These are phyloP conservation scores for Stenopsyche tienmushanensis DNA, from an alignment of 1,140 invertebrate species.

Conservation along the genomic window DNA sequence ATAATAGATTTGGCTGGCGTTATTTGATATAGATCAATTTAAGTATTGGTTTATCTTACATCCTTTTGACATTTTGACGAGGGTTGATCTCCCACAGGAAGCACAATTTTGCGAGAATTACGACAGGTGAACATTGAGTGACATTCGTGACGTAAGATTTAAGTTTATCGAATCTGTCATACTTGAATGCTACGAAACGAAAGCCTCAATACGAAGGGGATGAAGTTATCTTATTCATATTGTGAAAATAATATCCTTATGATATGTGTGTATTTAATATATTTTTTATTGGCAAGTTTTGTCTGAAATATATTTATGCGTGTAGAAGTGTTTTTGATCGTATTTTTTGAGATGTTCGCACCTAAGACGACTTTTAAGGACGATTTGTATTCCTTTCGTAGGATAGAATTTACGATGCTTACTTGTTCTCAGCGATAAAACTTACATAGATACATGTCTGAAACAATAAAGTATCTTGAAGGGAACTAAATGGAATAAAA, in stretches of 20 bases:
- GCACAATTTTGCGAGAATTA: conserved; percentile 1
- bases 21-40: background rate
- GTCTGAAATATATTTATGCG: background rate
- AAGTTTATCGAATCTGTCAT: background rate
- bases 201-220: background rate
- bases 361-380: too few relatives aligned
- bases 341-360: background rate
- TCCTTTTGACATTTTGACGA: conserved; percentile 1
- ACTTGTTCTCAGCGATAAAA: too few relatives aligned
- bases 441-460: too few relatives aligned
- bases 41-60: background rate
- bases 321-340: background rate
- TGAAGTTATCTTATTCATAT: background rate
- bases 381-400: too few relatives aligned
- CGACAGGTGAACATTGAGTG: background rate
- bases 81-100: background rate
- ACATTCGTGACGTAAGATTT: background rate
- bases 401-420: too few relatives aligned
- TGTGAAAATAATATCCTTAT: background rate
- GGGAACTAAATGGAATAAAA: too few relatives aligned
- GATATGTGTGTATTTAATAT: too few relatives aligned
- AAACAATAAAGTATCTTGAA: too few relatives aligned
- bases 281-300: too few relatives aligned
- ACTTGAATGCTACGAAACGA: background rate
- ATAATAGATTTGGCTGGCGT: too few relatives aligned